Evolutionary conservation across 2,888 invertebrate genomes (phyloP).

Genomic region (Agonopterix heracliana): DNA sequence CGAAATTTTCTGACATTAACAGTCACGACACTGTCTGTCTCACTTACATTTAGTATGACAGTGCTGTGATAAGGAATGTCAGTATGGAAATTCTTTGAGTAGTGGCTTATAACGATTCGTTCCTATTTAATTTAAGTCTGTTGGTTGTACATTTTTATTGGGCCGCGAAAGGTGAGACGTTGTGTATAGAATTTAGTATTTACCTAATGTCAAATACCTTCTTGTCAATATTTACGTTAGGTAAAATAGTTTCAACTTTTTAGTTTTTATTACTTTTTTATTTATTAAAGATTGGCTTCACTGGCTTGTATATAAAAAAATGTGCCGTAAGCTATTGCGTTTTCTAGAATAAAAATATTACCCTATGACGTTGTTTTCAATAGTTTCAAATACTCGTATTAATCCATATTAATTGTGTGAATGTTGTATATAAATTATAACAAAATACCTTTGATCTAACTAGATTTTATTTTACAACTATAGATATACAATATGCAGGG

Average conservation of each 20-base stretch:
- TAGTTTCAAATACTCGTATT: too few relatives aligned
- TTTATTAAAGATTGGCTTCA: slow-evolving; percentile 48
- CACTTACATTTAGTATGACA: too few relatives aligned
- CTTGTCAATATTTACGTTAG: background rate
- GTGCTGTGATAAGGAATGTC: too few relatives aligned
- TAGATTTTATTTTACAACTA: too few relatives aligned
- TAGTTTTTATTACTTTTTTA: slow-evolving; percentile 33
- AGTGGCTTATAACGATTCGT: slow-evolving; percentile 24
- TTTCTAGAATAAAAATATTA: slow-evolving; percentile 11
- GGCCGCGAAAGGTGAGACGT: slow-evolving; percentile 28
- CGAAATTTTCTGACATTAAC: too few relatives aligned
- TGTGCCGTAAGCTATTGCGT: slow-evolving; percentile 36
- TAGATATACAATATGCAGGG: too few relatives aligned
- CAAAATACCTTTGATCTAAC: too few relatives aligned
- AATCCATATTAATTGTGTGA: background rate
- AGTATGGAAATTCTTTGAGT: background rate
- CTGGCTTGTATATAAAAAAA: slow-evolving; percentile 46
- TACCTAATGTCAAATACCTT: background rate
- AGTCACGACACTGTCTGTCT: background rate
- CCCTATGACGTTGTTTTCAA: too few relatives aligned
- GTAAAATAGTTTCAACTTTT: slow-evolving; percentile 17
- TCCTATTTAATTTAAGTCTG: slow-evolving; percentile 63
- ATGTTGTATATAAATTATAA: background rate
- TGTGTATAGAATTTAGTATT: slow-evolving; percentile 29
- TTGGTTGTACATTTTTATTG: slow-evolving; percentile 34